phyloP scores from a whole-genome alignment of 2,797 vertebrate species.

The Xiphophorus birchmanni region DNA sequence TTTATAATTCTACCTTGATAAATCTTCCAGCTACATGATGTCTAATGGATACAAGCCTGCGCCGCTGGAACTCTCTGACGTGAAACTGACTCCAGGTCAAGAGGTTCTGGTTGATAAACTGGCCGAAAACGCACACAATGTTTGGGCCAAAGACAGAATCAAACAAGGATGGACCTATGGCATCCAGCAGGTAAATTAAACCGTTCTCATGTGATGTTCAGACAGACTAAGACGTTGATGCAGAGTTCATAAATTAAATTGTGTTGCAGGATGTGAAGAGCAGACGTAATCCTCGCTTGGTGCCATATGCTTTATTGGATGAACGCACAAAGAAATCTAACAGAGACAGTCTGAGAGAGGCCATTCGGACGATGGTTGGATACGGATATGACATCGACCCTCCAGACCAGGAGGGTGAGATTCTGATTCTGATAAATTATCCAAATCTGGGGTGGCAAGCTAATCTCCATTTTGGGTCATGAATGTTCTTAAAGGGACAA shows the following conservation, averaged over 20 bases:
- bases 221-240: not conserved
- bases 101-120: constrained; percentile 98
- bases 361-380: constrained; percentile 93
- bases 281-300: constrained; percentile 95
- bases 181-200: constrained; percentile 91
- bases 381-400: constrained; percentile 96
- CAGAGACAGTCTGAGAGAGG: constrained; percentile 97
- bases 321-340: constrained; percentile 99
- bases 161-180: constrained; percentile 99
- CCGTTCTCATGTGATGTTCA: not conserved
- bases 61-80: constrained; percentile 95
- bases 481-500: too few species aligned
- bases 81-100: constrained; percentile 92
- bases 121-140: constrained; percentile 98
- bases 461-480: too few species aligned
- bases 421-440: not conserved
- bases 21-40: constrained; percentile 91
- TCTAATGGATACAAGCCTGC: constrained; percentile 96
- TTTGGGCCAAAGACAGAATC: constrained; percentile 99
- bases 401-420: constrained; percentile 91
- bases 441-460: too few species aligned
- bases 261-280: constrained; percentile 92
- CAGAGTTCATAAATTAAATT: not conserved
- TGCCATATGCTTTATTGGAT: constrained; percentile 94
- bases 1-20: constrained; percentile 2